A percentile compares a stretch with the other conserved stretches of the same genome.
Conservation (phyloP, 2,888 invertebrate species). For the Acheta domesticus region DNA sequence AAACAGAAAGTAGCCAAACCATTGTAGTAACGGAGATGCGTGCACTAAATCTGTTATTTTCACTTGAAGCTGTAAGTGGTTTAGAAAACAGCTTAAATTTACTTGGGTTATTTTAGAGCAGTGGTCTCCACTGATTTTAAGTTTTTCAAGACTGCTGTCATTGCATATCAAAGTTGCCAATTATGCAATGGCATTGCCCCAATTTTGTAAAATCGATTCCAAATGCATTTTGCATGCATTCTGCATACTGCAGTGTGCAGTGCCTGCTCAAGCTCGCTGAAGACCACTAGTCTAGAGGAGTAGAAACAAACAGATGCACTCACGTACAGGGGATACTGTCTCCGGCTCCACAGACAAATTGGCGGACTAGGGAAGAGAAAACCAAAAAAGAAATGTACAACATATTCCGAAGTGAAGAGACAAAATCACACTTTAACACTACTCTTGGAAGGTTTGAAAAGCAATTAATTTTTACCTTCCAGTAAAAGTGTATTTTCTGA, state of each 20-base stretch:
- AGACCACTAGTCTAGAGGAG: conserved; percentile 40
- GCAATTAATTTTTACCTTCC: background rate
- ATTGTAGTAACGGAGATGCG: conserved; percentile 24
- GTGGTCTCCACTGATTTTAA: conserved; percentile 37
- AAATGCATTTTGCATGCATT: conserved; percentile 5
- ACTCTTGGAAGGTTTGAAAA: conserved; percentile 1
- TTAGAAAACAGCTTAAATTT: conserved; percentile 36
- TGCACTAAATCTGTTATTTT: conserved; percentile 34
- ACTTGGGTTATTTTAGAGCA: conserved; percentile 37
- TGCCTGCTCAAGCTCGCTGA: conserved; percentile 29
- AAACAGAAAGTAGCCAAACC: conserved; percentile 22
- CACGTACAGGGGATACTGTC: conserved; percentile 45
- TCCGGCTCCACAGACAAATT: conserved; percentile 45
- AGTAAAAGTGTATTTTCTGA: background rate
- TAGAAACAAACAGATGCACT: conserved; percentile 40
- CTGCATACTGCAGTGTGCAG: conserved; percentile 2
- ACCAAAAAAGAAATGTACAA: conserved; percentile 39
- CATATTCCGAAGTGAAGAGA: conserved; percentile 30
- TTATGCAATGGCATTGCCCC: background rate
- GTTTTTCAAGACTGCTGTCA: conserved; percentile 22
- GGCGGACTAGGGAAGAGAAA: conserved; percentile 43
- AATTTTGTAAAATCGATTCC: background rate
- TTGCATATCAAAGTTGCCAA: background rate
- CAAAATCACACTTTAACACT: conserved; percentile 18
- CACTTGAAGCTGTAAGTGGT: conserved; percentile 37